A percentile compares a stretch with the other conserved stretches of the same genome.
Evolutionary conservation across 2,888 invertebrate species (phyloP).

Genomic region (Mimumesa dahlbomi): DNA sequence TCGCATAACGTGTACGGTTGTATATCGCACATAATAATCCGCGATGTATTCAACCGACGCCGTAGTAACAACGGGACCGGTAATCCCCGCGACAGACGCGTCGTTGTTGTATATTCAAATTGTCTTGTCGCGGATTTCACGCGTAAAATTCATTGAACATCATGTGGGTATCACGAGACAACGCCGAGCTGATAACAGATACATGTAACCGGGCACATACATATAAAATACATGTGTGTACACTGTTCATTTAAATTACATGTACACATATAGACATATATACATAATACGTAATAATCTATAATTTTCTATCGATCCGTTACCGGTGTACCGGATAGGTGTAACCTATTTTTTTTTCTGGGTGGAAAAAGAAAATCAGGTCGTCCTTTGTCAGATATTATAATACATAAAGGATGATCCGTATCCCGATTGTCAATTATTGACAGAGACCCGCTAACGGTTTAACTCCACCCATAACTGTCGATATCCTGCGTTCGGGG

Average conservation of each 20-base stretch:
- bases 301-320: slow-evolving; percentile 3
- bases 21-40: slow-evolving; percentile 50
- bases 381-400: slow-evolving; percentile 44
- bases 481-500: slow-evolving; percentile 38
- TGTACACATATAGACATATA: neutral
- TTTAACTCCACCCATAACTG: slow-evolving; percentile 43
- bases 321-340: slow-evolving; percentile 25
- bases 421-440: slow-evolving; percentile 55
- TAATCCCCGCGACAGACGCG: slow-evolving; percentile 4
- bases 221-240: too few species aligned
- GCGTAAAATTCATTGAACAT: slow-evolving; percentile 29
- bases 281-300: neutral
- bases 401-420: slow-evolving; percentile 44
- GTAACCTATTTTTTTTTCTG: too few species aligned
- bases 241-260: too few species aligned
- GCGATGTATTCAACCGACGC: slow-evolving; percentile 34
- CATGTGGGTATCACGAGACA: too few species aligned
- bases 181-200: too few species aligned
- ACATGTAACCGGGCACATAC: too few species aligned
- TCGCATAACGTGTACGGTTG: slow-evolving; percentile 38
- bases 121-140: slow-evolving; percentile 9
- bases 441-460: slow-evolving; percentile 61
- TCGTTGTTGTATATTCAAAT: slow-evolving; percentile 42
- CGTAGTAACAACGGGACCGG: slow-evolving; percentile 42
- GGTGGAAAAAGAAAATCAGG: slow-evolving; percentile 23